Evolutionary conservation across 1,140 invertebrate genomes (phyloP), one percentile per base, ranked within the genome.

Genomic region (Riptortus pedestris): DNA sequence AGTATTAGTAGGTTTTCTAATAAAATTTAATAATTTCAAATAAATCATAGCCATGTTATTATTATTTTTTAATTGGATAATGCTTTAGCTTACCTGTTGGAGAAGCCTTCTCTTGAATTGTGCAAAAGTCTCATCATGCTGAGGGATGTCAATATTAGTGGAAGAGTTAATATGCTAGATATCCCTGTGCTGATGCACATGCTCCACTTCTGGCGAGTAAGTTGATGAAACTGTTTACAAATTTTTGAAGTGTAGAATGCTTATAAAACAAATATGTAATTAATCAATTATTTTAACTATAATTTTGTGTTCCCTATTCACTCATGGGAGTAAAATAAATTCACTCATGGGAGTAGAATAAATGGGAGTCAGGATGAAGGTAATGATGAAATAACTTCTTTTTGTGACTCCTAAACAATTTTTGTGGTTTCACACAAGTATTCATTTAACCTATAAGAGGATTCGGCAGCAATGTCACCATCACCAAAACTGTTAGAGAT

Each of bases 61-160:
- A 12, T 24, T 33, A 31, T 59, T 2, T 33, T 3, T 11, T 38
- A 59, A 9, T 55, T 27, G 24, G 2, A 55, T 2, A 55, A 9
- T 51, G 22, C 71, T 74, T 66, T 70, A 78, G 78, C 74, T 61
- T 77, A 76, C 66, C 70, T 79, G 43, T 69, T 73, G 63, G 77
- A 74, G 48, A 80, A 79, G 67, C 82, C 83, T 22, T 81, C 77
- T 55, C 70, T 83, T 33, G 83, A 83, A 72, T 70, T 84, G 14
- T 84, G 82, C 69, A 82, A 83, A 72, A 81, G 79, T 72, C 75
- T 86, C 45, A 81, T 85, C 57, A 84, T 85, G 82, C 73, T 86
- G 63, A 74, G 82, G 65, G 84, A 85, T 72, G 79, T 78, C 51
- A 82, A 83, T 69, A 84, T 85, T 57, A 83, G 81, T 69, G 83